These are phyloP conservation scores for Galemys pyrenaicus DNA, from an alignment of 2,113 vertebrate genomes.

Conservation along the genomic window DNA sequence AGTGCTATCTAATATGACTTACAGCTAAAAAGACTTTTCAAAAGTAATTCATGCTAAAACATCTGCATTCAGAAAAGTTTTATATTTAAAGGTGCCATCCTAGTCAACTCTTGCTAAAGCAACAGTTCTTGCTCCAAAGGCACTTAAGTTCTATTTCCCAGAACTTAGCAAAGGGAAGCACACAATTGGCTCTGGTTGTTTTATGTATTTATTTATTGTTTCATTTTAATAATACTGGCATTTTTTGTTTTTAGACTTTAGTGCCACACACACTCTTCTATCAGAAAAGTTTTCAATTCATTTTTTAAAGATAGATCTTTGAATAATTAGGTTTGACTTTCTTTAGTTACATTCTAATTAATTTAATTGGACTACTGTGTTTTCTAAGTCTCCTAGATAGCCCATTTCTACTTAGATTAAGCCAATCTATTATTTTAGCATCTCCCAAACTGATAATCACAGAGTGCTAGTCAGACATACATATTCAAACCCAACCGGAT, in stretches of 20 bases:
- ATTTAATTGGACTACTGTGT: constrained; percentile 60
- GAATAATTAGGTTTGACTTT: constrained; percentile 52
- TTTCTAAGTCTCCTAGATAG: constrained; percentile 47
- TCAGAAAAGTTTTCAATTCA: neutral
- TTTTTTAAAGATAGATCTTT: constrained; percentile 20
- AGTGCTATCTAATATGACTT: neutral
- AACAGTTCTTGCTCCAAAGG: constrained; percentile 47
- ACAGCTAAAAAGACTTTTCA: neutral
- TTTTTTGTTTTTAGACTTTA: constrained; percentile 19
- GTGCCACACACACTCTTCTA: neutral
- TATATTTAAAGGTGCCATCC: constrained; percentile 35
- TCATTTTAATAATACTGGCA: neutral
- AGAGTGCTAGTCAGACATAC: neutral
- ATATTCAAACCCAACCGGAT: constrained; percentile 1
- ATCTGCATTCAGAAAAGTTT: constrained; percentile 17
- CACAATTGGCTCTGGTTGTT: constrained; percentile 1
- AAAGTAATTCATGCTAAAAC: constrained; percentile 24
- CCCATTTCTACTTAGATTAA: constrained; percentile 57
- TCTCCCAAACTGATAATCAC: constrained; percentile 46
- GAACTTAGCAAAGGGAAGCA: constrained; percentile 8
- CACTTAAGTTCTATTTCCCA: constrained; percentile 13
- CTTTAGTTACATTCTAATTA: constrained; percentile 66
- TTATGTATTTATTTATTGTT: neutral
- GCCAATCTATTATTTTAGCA: constrained; percentile 26
- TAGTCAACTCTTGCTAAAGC: neutral